These are phyloP conservation scores for Eucidaris tribuloides DNA, from an alignment of 35 echinoderm and acorn worm species.

Conservation along the genomic window DNA sequence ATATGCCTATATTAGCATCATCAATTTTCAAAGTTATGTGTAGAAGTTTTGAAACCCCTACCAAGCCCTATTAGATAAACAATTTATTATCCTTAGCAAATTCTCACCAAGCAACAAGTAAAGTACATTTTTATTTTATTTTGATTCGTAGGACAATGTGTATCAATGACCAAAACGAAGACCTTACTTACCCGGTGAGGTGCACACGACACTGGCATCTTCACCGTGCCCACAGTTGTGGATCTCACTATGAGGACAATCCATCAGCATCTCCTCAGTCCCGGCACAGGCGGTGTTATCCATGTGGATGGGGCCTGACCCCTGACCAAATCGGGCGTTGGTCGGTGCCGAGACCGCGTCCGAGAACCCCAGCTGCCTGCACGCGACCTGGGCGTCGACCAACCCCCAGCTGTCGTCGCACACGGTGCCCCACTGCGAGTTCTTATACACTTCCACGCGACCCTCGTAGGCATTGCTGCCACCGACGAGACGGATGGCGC, in stretches of 20 bases:
- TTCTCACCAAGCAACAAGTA: no score
- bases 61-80: no score
- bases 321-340: neutral
- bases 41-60: no score
- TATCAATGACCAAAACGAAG: no score
- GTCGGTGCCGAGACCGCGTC: neutral
- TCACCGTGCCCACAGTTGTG: slow-evolving; percentile 43
- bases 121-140: no score
- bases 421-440: slow-evolving; percentile 38
- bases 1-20: no score
- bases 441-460: slow-evolving; percentile 31
- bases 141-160: no score
- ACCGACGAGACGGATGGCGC: slow-evolving; percentile 16
- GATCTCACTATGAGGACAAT: neutral
- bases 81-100: no score
- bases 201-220: slow-evolving; percentile 29
- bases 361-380: slow-evolving; percentile 21
- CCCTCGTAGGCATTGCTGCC: slow-evolving; percentile 21
- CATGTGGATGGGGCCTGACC: slow-evolving; percentile 21
- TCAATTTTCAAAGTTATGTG: no score
- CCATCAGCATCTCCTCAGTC: neutral
- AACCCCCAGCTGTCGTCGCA: slow-evolving; percentile 43
- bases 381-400: slow-evolving; percentile 21
- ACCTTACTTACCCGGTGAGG: neutral
- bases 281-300: slow-evolving; percentile 21